These are phyloP conservation scores for Pseudococcus longispinus DNA, from an alignment of 2,888 invertebrate genomes.

Conservation along the genomic window DNA sequence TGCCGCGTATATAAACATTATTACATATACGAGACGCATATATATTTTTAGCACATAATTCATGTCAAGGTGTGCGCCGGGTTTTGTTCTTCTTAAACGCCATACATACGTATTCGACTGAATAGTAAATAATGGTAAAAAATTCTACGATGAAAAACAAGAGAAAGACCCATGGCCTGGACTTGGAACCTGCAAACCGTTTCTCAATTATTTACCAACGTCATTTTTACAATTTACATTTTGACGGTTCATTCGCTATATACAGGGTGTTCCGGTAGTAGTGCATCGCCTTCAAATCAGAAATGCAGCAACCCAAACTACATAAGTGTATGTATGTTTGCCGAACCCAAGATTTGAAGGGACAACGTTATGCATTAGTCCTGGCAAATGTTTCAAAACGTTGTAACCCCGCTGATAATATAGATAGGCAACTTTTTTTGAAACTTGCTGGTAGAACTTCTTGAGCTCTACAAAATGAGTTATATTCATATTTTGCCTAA, in stretches of 20 bases:
- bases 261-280: too few relatives aligned
- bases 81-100: constrained; percentile 34
- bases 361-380: too few relatives aligned
- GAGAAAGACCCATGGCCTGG: neutral
- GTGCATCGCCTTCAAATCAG: too few relatives aligned
- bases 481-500: too few relatives aligned
- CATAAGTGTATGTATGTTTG: too few relatives aligned
- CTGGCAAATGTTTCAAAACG: too few relatives aligned
- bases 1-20: constrained; percentile 8
- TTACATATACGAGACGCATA: constrained; percentile 7
- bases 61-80: constrained; percentile 41
- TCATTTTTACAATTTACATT: constrained; percentile 28
- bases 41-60: constrained; percentile 47
- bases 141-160: constrained; percentile 9
- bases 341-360: too few relatives aligned
- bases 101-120: constrained; percentile 24
- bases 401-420: too few relatives aligned
- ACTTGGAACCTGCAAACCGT: neutral
- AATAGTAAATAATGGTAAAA: constrained; percentile 34
- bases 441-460: too few relatives aligned
- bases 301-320: too few relatives aligned
- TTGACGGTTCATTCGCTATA: constrained; percentile 6
- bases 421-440: too few relatives aligned
- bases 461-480: too few relatives aligned
- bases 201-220: constrained; percentile 25